Evolutionary conservation across 1,140 invertebrate species (phyloP), one percentile per base, ranked within the genome.

Genomic region (Dreissena polymorpha): DNA sequence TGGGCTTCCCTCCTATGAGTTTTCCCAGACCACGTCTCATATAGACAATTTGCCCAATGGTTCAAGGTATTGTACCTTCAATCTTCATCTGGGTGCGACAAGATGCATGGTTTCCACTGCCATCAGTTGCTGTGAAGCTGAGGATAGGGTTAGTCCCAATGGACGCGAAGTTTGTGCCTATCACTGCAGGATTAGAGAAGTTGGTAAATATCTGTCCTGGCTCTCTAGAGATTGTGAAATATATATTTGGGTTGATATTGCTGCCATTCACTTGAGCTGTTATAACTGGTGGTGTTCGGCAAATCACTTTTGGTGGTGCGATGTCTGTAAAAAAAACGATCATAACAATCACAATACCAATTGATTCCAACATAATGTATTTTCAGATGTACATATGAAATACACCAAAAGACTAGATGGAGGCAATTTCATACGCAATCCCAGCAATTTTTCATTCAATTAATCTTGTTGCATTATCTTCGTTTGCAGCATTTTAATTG

Each of bases 141-240:
- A 80, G 7, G 49, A 80, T 65, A 0, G 78, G 78, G 63, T 80
- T 80, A 21, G 78, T 80, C 10, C 78, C 78, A n/a, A 80, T 51
- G 2, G 68, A n/a, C 3, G 29, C 78, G 25, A 53, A 63, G 29
- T 72, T 80, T 29, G 57, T 27, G 51, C 51, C 72, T 10, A 80
- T 51, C 23, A 51, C 25, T 21, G 23, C 69, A n/a, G 68, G 78
- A 0, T 25, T 57, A 51, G 69, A 29, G 7, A 64, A 10, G 13
- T 71, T 12, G 53, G 29, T 14, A 68, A 21, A 55, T 55, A 80
- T 18, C 49, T 21, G 21, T 16, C 39, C 13, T 67, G 39, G 39
- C 39, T 39, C 39, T 8, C 39, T 39, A 8, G 39, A 39, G 39
- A 39, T 39, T 39, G 39, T 39, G 39, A 39, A 39, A 39, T 39